Conservation (phyloP, 2,888 invertebrate genomes). For the Lingula anatina region DNA sequence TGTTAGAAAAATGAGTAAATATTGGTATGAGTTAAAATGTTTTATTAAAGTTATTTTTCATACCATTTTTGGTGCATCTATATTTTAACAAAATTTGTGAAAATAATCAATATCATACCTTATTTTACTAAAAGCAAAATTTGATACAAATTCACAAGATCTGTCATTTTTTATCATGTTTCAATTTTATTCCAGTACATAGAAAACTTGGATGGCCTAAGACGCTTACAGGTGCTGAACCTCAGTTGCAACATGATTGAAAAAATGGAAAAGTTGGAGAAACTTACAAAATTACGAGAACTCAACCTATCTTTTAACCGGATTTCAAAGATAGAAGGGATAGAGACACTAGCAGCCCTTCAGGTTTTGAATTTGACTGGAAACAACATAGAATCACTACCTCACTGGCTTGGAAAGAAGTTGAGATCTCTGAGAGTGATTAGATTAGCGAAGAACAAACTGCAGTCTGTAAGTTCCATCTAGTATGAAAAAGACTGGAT, state of each 20-base stretch:
- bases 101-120: no score
- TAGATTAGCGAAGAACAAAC: slow-evolving; percentile 36
- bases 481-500: no score
- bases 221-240: slow-evolving; percentile 35
- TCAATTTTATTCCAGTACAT: no score
- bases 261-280: slow-evolving; percentile 46
- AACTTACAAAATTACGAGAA: slow-evolving; percentile 37
- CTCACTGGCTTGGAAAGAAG: slow-evolving; percentile 40
- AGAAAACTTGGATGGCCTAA: slow-evolving; percentile 44
- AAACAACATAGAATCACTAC: slow-evolving; percentile 44
- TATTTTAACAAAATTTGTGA: no score
- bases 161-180: no score
- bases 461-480: slow-evolving; percentile 43
- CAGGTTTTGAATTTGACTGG: slow-evolving; percentile 41
- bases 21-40: no score
- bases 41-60: no score
- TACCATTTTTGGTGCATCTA: no score
- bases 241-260: slow-evolving; percentile 46
- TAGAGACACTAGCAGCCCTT: slow-evolving; percentile 36
- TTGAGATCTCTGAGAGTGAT: slow-evolving; percentile 37
- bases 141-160: no score
- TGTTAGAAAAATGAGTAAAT: no score
- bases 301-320: slow-evolving; percentile 42
- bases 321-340: slow-evolving; percentile 39
- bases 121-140: no score